phyloP scores from a whole-genome alignment of 2,888 invertebrate genomes.

The Acronicta aceris region DNA sequence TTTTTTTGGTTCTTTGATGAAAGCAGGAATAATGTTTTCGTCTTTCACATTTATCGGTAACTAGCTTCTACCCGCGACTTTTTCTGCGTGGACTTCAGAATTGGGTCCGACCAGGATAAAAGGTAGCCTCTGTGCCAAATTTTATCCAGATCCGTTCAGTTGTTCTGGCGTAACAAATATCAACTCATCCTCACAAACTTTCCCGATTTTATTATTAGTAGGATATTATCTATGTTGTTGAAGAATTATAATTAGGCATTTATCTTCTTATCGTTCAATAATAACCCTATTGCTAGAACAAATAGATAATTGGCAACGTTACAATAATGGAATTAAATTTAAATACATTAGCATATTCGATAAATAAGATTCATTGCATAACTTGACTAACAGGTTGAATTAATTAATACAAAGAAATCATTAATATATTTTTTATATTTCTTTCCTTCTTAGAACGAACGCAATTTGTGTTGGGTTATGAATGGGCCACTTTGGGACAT shows the following conservation, averaged over 20 bases:
- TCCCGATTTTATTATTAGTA: too few relatives aligned
- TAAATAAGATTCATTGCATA: conserved; percentile 58
- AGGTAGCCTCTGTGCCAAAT: too few relatives aligned
- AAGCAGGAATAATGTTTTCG: too few relatives aligned
- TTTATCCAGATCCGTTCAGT: too few relatives aligned
- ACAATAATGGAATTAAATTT: conserved; percentile 57
- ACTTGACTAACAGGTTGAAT: conserved; percentile 46
- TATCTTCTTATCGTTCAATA: conserved; percentile 46
- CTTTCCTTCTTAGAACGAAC: conserved; percentile 6
- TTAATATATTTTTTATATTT: conserved; percentile 37
- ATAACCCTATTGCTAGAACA: conserved; percentile 43
- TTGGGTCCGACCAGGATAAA: too few relatives aligned
- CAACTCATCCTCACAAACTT: too few relatives aligned
- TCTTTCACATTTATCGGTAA: too few relatives aligned
- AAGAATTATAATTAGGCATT: background rate
- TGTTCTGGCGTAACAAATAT: too few relatives aligned
- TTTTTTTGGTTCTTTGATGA: too few relatives aligned
- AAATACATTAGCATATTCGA: conserved; percentile 58
- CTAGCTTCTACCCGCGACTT: too few relatives aligned
- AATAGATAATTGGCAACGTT: conserved; percentile 49
- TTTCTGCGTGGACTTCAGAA: too few relatives aligned
- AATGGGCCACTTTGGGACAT: conserved; percentile 1
- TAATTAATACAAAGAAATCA: conserved; percentile 56
- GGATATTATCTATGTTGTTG: too few relatives aligned
- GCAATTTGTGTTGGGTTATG: background rate